A percentile compares a stretch with the other conserved stretches of the same genome.
Evolutionary conservation across 2,888 invertebrate genomes (phyloP).

Genomic region (Parnassius mnemosyne): DNA sequence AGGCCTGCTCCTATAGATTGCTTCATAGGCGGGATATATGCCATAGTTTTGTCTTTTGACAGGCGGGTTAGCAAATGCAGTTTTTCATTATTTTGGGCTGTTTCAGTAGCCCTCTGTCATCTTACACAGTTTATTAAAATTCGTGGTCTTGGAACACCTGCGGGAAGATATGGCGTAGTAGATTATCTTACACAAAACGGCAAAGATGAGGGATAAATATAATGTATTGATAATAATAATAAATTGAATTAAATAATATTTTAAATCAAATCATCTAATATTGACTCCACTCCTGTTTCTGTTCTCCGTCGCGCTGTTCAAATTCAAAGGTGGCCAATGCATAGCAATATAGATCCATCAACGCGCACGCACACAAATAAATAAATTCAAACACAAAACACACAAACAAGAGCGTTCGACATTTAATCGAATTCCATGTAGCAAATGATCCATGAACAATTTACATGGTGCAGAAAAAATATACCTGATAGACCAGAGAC

Average conservation of each 20-base stretch:
- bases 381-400: slow-evolving; percentile 4
- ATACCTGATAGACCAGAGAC: slow-evolving; percentile 3
- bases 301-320: background rate
- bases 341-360: slow-evolving; percentile 8
- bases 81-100: too few relatives aligned
- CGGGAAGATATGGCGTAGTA: too few relatives aligned
- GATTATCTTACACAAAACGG: too few relatives aligned
- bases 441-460: slow-evolving; percentile 20
- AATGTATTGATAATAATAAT: background rate
- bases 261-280: background rate
- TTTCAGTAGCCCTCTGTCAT: too few relatives aligned
- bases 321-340: slow-evolving; percentile 22
- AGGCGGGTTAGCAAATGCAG: too few relatives aligned
- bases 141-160: too few relatives aligned
- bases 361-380: slow-evolving; percentile 2
- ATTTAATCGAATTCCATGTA: slow-evolving; percentile 20
- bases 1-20: too few relatives aligned
- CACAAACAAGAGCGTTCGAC: slow-evolving; percentile 2
- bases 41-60: too few relatives aligned
- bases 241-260: background rate
- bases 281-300: slow-evolving; percentile 11
- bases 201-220: too few relatives aligned
- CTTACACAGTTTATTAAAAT: too few relatives aligned
- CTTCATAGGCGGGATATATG: too few relatives aligned
- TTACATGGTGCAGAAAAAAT: slow-evolving; percentile 5